Conservation (phyloP, 1,140 invertebrate genomes). For the Drosophila repleta region DNA sequence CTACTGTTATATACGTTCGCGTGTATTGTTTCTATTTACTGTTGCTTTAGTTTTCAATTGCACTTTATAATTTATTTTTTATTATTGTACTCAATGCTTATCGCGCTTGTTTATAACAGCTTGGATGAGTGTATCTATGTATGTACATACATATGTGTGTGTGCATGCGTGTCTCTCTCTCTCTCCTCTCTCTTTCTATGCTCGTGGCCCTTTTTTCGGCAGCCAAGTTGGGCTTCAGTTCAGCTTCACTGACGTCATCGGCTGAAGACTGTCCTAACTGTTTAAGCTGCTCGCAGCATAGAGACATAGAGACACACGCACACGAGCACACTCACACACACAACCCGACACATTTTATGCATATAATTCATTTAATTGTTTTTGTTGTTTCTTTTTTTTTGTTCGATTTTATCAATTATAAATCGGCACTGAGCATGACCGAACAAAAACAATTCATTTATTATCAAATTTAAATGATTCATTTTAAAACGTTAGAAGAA, state of each 20-base stretch:
- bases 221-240: conserved; percentile 9
- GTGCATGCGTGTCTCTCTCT: neutral
- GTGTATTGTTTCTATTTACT: conserved; percentile 34
- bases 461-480: conserved; percentile 45
- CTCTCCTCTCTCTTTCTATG: neutral
- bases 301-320: too few species aligned
- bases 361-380: conserved; percentile 34
- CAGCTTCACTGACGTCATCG: conserved; percentile 32
- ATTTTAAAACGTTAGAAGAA: conserved; percentile 14
- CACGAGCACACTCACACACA: neutral
- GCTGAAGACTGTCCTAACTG: neutral
- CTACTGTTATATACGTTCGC: conserved; percentile 1
- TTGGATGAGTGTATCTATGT: neutral
- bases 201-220: conserved; percentile 20
- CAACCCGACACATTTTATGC: conserved; percentile 6
- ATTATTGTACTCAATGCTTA: conserved; percentile 26
- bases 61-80: conserved; percentile 67
- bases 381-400: conserved; percentile 42
- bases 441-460: conserved; percentile 52
- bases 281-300: conserved; percentile 10
- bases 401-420: conserved; percentile 64
- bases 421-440: conserved; percentile 62
- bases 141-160: too few species aligned
- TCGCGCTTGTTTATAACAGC: conserved; percentile 25
- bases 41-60: conserved; percentile 58